Base-by-base conservation (phyloP, 2,888 invertebrate species). In the Venustoraphidia nigricollis region DNA sequence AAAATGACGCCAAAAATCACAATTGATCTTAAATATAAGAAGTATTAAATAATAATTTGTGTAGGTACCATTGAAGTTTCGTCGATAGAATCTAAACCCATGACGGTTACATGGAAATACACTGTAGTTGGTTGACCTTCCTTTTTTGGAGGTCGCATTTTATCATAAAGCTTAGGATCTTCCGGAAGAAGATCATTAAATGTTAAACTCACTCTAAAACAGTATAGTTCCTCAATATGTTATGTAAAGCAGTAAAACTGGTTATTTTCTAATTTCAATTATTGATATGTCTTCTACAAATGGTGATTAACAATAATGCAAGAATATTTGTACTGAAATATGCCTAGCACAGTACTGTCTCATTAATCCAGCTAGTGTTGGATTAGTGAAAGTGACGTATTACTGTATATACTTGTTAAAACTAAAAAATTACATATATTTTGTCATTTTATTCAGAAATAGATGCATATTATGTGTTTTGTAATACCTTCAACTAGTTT, bases 51-150 rank as follows among this genome's bases (percentile, higher is more conserved):
- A 45, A 14, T 47, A 10, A 44, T 14, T 47, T 45, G 13, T 34
- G 42, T 11, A 57, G 63, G 69, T 68, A 90, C 90, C 94, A 95
- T 95, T 5, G 92, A 92, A 57, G 87, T 91, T 66, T 94, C 94
- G 62, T 93, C 93, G 53, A 95, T 93, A 38, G 93, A 93, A 68
- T 94, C 93, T 53, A 94, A 70, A 1, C 93, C 93, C 90, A 93
- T 91, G 38, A 92, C 92, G 0, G 92, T 92, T 36, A 92, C 91
- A 62, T 92, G 92, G 67, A 92, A 92, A 65, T 83, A 83, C 35
- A 93, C 92, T 8, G 80, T 81, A 2, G 92, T 92, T 0, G 92
- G 85, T 60, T 85, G 82, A 11, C 88, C 89, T 61, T 88, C 87
- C 63, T 83, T 83, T 66, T 91, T 91, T 1, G 92, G 92, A 1